These are phyloP conservation scores for Pantala flavescens DNA, from an alignment of 1,140 invertebrate genomes.

Conservation along the genomic window DNA sequence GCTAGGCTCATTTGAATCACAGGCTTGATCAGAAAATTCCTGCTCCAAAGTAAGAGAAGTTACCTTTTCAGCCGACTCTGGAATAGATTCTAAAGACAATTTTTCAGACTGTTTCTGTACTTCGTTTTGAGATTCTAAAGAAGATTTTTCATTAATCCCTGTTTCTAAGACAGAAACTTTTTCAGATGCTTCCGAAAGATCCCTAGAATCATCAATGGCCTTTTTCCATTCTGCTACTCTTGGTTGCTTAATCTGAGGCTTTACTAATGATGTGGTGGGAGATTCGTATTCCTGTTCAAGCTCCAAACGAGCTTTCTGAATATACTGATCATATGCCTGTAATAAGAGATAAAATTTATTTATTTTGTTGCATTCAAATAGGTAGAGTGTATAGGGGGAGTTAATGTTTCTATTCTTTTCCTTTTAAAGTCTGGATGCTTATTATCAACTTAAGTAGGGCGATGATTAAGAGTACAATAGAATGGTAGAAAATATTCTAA, in stretches of 20 bases:
- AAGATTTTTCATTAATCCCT: no score
- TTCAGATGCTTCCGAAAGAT: not conserved
- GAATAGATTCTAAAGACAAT: constrained; percentile 2
- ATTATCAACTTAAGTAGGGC: no score
- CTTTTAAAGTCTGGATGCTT: no score
- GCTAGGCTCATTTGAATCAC: not conserved
- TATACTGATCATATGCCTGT: constrained; percentile 41
- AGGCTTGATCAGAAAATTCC: constrained; percentile 15
- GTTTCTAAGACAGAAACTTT: no score
- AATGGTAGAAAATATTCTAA: no score
- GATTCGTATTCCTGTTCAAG: constrained; percentile 35
- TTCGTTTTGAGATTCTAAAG: not conserved
- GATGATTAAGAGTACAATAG: no score
- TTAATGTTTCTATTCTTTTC: no score
- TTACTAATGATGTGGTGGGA: constrained; percentile 29
- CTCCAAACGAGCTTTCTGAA: constrained; percentile 36
- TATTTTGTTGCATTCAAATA: no score
- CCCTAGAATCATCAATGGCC: constrained; percentile 14
- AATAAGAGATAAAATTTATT: constrained; percentile 22
- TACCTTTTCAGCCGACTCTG: constrained; percentile 11
- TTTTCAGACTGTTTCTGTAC: constrained; percentile 16
- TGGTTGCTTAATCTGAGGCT: constrained; percentile 42
- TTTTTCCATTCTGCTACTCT: constrained; percentile 28
- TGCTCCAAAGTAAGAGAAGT: not conserved
- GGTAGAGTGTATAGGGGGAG: no score